phyloP scores from a whole-genome alignment of 2,797 vertebrate species.

The Emydoidea blandingii region DNA sequence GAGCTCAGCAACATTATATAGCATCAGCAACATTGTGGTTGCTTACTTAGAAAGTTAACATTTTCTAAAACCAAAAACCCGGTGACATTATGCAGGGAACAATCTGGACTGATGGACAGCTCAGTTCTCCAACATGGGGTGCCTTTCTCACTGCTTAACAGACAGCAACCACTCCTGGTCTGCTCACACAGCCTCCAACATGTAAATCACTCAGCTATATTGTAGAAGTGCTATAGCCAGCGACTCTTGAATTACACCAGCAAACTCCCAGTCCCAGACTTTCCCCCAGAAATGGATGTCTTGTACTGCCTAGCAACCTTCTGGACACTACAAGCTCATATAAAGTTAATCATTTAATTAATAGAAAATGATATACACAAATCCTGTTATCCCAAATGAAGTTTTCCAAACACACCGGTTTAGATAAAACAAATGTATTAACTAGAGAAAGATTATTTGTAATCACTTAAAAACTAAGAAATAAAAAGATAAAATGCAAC shows the following conservation, averaged over 20 bases:
- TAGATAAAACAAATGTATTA: background rate
- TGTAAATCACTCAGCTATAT: background rate
- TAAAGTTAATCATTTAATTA: background rate
- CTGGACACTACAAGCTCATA: background rate
- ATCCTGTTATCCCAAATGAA: background rate
- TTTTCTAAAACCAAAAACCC: background rate
- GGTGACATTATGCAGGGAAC: background rate
- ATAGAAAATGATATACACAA: background rate
- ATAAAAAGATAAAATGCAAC: background rate
- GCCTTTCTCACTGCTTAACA: background rate
- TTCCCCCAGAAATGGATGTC: background rate
- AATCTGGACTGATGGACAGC: background rate
- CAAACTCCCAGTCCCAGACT: background rate
- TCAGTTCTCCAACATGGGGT: background rate
- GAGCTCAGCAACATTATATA: background rate
- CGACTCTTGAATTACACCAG: background rate
- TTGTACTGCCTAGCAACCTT: background rate
- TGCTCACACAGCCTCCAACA: background rate
- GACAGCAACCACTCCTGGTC: background rate
- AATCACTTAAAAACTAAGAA: background rate
- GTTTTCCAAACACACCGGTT: background rate
- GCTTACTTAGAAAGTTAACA: background rate
- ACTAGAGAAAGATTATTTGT: background rate
- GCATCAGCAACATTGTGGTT: background rate
- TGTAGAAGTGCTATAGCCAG: background rate